phyloP scores from a whole-genome alignment of 2,888 invertebrate species.

The Eueremaeus valkanovi region DNA sequence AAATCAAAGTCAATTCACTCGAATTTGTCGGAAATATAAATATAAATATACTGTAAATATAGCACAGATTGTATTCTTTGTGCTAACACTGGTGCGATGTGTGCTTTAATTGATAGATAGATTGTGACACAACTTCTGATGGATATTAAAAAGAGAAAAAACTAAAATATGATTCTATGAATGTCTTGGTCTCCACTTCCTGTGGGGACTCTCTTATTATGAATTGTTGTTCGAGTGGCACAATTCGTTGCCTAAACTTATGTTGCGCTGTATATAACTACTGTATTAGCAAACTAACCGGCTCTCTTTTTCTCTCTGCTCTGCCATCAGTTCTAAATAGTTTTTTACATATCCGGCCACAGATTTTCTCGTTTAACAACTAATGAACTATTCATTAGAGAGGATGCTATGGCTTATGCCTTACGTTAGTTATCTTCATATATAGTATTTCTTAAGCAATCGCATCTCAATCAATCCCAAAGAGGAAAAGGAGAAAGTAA shows the following conservation, averaged over 20 bases:
- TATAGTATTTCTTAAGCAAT: slow-evolving; percentile 12
- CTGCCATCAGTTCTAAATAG: not conserved
- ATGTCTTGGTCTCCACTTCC: not conserved
- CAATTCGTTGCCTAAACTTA: slow-evolving; percentile 4
- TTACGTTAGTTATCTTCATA: slow-evolving; percentile 8
- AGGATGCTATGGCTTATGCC: too few species aligned
- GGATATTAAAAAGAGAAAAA: not conserved
- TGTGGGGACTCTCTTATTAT: slow-evolving; percentile 21
- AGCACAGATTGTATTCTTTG: not conserved
- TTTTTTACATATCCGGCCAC: slow-evolving; percentile 32
- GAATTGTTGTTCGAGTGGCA: slow-evolving; percentile 14
- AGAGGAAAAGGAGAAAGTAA: not conserved
- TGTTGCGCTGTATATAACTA: slow-evolving; percentile 10
- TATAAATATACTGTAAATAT: too few species aligned
- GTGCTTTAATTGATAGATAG: not conserved
- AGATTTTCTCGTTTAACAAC: not conserved
- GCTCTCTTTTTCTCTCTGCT: not conserved
- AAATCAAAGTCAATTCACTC: too few species aligned
- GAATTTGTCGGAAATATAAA: too few species aligned
- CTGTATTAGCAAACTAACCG: slow-evolving; percentile 23
- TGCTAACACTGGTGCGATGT: not conserved
- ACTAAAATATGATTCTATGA: slow-evolving; percentile 10
- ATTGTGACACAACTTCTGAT: not conserved
- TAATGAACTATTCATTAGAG: slow-evolving; percentile 22
- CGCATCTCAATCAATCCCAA: not conserved